These are phyloP conservation scores for Machimus rusticus DNA, from an alignment of 2,888 invertebrate species.

Conservation along the genomic window DNA sequence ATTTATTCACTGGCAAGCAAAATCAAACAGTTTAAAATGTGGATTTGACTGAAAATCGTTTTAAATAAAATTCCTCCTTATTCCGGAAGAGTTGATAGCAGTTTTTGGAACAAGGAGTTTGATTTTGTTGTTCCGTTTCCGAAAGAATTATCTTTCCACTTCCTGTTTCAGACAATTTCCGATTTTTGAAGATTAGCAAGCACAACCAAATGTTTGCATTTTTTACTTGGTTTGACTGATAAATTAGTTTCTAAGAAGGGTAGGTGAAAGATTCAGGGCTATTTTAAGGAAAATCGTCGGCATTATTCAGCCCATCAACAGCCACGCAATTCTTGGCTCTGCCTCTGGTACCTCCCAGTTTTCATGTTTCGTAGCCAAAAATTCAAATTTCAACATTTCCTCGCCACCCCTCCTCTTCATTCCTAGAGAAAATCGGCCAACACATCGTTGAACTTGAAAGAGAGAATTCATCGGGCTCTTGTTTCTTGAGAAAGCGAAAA, in stretches of 20 bases:
- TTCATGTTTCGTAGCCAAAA: neutral
- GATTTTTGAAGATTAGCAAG: neutral
- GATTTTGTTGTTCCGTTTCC: neutral
- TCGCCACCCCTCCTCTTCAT: no score
- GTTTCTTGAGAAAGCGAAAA: neutral
- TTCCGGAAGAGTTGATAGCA: no score
- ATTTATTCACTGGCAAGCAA: no score
- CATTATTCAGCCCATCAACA: neutral
- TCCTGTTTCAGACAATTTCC: neutral
- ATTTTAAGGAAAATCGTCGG: neutral
- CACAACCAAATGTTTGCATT: neutral
- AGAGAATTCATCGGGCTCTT: neutral
- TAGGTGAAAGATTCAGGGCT: no score
- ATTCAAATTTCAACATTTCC: neutral
- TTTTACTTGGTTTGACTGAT: neutral
- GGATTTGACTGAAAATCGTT: no score
- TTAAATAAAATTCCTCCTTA: no score
- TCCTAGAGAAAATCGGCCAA: neutral
- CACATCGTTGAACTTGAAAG: neutral
- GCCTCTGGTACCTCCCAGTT: neutral
- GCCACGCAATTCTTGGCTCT: neutral
- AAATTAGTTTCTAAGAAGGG: no score
- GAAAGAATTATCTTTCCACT: neutral
- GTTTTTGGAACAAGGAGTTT: no score
- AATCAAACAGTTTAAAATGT: no score